Base-by-base conservation (phyloP, 64 coral and sea anemone genomes). In the Porites australiensis region DNA sequence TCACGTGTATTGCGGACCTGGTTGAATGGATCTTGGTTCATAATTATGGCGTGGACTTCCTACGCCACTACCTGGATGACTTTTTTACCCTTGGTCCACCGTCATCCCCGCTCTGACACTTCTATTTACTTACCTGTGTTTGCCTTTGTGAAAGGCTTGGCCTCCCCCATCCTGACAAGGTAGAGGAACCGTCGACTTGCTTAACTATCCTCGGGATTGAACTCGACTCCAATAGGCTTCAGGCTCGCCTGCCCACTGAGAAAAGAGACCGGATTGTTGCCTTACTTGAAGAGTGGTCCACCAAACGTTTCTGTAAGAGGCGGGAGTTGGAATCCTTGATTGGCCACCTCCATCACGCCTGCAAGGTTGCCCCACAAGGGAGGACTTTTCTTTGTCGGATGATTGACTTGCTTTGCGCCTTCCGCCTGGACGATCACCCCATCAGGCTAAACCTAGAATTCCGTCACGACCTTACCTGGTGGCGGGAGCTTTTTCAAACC, bases 341-440 rank as follows among this genome's bases (percentile, higher is more conserved):
- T 5, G 86, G 86, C 48, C 70, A 86, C 18, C 62, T 93, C 21
- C 75, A 93, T 53, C 91, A 87, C 14, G 83, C 74, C 9, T 86
- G 72, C 79, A 93, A 93, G 64, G 81, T 86, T 13, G 90, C 72
- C 23, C 59, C 69, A 2, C 74, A 77, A 49, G 74, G 89, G 3
- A 37, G 79, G 10, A 79, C 83, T 0, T 93, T 87, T 18, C 70
- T 87, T 19, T 73, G 72, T 1, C 48, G 82, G 1, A 70, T 93
- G 82, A 93, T 86, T 48, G 27, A 87, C 27, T 16, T 79, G 8
- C 82, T 93, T 0, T 58, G 58, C 8, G 49, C 64, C 48, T 87
- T 93, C 72, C 14, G 82, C 19, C 65, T 55, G 1, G 91, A 93
- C 14, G 83, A 87, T 13, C 91, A 93, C 72, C 82, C 91, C 16